Percentiles rank a stretch among this genome's conserved stretches.
These are phyloP conservation scores for Glossosoma conforme DNA, from an alignment of 1,140 invertebrate species.

Conservation along the genomic window DNA sequence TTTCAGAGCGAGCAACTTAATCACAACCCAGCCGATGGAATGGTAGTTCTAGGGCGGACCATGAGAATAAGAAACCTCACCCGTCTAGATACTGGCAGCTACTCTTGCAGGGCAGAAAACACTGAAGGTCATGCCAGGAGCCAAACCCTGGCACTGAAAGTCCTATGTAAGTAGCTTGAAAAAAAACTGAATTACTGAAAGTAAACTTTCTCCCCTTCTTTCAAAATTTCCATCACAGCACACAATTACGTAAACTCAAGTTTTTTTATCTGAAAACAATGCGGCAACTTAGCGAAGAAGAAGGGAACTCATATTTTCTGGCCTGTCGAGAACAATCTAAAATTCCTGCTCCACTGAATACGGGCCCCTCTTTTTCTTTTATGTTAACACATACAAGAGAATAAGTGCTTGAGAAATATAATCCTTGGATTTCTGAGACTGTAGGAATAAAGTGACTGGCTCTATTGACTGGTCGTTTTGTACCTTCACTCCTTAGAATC, in stretches of 20 bases:
- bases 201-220: background rate
- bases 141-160: constrained; percentile 20
- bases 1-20: constrained; percentile 23
- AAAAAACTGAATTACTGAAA: no score
- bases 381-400: no score
- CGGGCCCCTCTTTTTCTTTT: no score
- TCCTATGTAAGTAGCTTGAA: constrained; percentile 19
- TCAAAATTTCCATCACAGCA: constrained; percentile 6
- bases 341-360: no score
- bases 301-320: constrained; percentile 22
- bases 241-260: constrained; percentile 6
- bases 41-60: constrained; percentile 24
- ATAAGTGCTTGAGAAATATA: no score
- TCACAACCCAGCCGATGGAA: constrained; percentile 23
- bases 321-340: constrained; percentile 15
- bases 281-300: constrained; percentile 14
- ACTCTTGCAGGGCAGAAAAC: constrained; percentile 25
- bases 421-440: no score
- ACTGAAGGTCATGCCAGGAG: constrained; percentile 22
- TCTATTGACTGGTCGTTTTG: no score
- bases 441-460: no score
- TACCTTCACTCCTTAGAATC: no score
- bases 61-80: constrained; percentile 28
- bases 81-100: constrained; percentile 24
- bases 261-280: constrained; percentile 16